These are phyloP conservation scores for Drosophila macrothrix DNA, from an alignment of 2,888 invertebrate genomes.

Conservation along the genomic window DNA sequence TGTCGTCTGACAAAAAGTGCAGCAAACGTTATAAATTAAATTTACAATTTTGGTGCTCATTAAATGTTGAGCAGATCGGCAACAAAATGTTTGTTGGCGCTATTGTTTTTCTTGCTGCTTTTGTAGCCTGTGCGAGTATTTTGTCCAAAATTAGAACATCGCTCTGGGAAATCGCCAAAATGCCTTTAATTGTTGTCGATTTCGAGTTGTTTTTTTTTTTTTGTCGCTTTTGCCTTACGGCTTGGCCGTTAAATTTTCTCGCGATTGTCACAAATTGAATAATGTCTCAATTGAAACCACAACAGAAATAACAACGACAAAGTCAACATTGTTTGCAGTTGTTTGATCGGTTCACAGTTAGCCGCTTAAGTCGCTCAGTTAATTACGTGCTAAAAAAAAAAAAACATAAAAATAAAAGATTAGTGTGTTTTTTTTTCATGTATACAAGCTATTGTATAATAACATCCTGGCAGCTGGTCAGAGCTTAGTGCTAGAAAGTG, in stretches of 20 bases:
- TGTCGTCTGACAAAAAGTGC: conserved; percentile 72
- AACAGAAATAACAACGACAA: conserved; percentile 18
- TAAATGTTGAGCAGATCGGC: conserved; percentile 59
- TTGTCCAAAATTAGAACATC: conserved; percentile 75
- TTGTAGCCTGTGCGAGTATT: conserved; percentile 9
- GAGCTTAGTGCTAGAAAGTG: conserved; percentile 53
- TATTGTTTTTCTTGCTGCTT: conserved; percentile 44
- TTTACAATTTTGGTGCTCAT: conserved; percentile 75
- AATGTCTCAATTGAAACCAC: conserved; percentile 71
- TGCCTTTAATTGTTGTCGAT: conserved; percentile 70
- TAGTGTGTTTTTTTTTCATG: conserved; percentile 20
- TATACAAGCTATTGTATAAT: conserved; percentile 61
- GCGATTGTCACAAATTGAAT: conserved; percentile 79
- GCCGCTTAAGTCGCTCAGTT: conserved; percentile 41
- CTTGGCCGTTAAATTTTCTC: conserved; percentile 60
- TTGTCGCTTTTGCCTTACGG: conserved; percentile 12
- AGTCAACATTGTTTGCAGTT: conserved; percentile 65
- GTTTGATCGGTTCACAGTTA: conserved; percentile 57
- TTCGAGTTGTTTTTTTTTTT: conserved; percentile 22
- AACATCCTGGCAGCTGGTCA: conserved; percentile 55
- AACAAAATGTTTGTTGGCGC: conserved; percentile 69
- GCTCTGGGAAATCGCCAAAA: conserved; percentile 73
- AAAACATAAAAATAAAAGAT: conserved; percentile 28
- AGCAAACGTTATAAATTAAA: conserved; percentile 77
- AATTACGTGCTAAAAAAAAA: conserved; percentile 51